Conservation (phyloP, 1,140 invertebrate species). For the Aethina tumida region DNA sequence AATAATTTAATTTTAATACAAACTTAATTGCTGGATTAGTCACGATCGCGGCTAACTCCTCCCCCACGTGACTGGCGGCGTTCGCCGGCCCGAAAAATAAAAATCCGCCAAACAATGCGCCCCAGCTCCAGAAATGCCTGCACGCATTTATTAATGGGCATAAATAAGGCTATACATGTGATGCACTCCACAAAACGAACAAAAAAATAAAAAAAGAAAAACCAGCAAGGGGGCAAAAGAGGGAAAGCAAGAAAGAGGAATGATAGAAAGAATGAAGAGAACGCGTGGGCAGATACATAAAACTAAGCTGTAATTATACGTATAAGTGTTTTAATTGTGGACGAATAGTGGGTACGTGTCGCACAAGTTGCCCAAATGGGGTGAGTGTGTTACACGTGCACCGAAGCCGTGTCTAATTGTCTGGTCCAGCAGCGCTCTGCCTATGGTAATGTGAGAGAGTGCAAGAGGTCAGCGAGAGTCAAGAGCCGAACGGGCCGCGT, state of each 20-base stretch:
- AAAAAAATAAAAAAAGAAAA: conserved; percentile 7
- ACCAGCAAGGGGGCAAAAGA: conserved; percentile 16
- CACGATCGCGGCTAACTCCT: conserved; percentile 9
- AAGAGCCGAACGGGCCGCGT: conserved; percentile 29
- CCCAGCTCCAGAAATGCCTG: conserved; percentile 12
- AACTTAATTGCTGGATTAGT: conserved; percentile 13
- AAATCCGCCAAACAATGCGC: conserved; percentile 9
- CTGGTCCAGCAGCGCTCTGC: conserved; percentile 21
- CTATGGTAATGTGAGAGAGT: conserved; percentile 36
- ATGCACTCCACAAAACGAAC: no score
- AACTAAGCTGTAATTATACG: conserved; percentile 34
- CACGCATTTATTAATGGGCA: conserved; percentile 16
- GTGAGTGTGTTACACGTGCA: conserved; percentile 14
- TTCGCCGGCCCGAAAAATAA: no score
- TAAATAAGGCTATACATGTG: no score
- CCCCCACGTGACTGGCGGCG: background rate
- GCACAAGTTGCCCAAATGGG: conserved; percentile 14
- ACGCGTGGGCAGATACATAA: conserved; percentile 30
- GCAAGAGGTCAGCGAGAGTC: conserved; percentile 34
- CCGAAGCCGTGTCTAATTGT: conserved; percentile 2
- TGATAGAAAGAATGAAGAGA: conserved; percentile 19
- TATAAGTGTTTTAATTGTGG: conserved; percentile 35
- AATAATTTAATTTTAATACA: conserved; percentile 20
- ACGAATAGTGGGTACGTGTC: conserved; percentile 32
- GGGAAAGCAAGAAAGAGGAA: conserved; percentile 21